Evolutionary conservation across 2,113 vertebrate species (phyloP).

Genomic region (Pyxicephalus adspersus): DNA sequence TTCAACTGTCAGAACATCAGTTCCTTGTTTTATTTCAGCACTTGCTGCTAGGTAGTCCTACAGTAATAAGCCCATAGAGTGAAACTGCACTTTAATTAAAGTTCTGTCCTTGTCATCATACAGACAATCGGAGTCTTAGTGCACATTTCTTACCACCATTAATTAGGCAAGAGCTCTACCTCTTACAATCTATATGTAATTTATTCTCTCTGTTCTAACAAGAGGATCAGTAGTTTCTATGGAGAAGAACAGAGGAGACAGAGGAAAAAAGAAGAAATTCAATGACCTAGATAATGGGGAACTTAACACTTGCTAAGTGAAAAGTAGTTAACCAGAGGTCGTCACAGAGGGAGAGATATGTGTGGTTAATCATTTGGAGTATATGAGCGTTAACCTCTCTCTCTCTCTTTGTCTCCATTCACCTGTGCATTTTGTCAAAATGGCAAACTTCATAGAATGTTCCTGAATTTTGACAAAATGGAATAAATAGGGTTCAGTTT

Average conservation of each 20-base stretch:
- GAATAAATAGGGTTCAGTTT: too few relatives aligned
- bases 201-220: background rate
- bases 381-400: background rate
- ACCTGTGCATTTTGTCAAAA: too few relatives aligned
- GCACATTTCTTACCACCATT: background rate
- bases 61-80: background rate
- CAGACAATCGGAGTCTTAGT: background rate
- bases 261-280: background rate
- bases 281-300: background rate
- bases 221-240: background rate
- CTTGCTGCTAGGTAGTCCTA: background rate
- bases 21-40: background rate
- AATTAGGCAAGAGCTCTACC: background rate
- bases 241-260: background rate
- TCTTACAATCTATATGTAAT: background rate
- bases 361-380: background rate
- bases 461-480: too few relatives aligned
- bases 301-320: background rate
- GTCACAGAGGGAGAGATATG: background rate
- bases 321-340: background rate
- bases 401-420: too few relatives aligned
- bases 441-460: too few relatives aligned
- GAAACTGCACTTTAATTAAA: constrained; percentile 18
- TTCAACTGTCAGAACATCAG: constrained; percentile 3
- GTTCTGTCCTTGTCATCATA: background rate